These are phyloP conservation scores for Caenorhabditis drosophilae DNA, from an alignment of 2,888 invertebrate genomes.

Conservation along the genomic window DNA sequence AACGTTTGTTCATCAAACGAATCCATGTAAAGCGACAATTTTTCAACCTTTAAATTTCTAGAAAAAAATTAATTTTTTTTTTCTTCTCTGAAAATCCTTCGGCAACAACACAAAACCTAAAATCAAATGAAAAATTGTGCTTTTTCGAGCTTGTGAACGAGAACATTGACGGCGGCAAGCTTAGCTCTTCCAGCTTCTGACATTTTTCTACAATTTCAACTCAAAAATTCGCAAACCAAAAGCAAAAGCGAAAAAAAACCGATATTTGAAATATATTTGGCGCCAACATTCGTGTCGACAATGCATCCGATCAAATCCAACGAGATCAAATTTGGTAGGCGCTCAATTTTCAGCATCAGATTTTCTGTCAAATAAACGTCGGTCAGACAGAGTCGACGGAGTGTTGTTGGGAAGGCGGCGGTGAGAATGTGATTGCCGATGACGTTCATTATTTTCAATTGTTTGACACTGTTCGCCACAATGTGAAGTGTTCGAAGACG, in stretches of 20 bases:
- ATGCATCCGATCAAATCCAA: conserved; percentile 37
- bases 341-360: conserved; percentile 10
- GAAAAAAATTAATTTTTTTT: no score
- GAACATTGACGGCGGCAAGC: conserved; percentile 25
- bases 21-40: conserved; percentile 38
- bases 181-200: conserved; percentile 18
- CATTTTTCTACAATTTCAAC: conserved; percentile 8
- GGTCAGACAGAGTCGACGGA: conserved; percentile 31
- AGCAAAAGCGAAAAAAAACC: conserved; percentile 3
- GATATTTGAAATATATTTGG: conserved; percentile 15
- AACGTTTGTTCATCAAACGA: conserved; percentile 27
- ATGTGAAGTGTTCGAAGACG: conserved; percentile 24
- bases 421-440: conserved; percentile 17
- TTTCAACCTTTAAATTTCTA: conserved; percentile 3
- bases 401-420: conserved; percentile 14
- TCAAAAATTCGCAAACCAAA: background rate
- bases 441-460: conserved; percentile 12
- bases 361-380: conserved; percentile 29
- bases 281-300: conserved; percentile 26
- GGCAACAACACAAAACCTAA: no score
- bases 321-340: conserved; percentile 16
- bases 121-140: background rate
- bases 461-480: conserved; percentile 10
- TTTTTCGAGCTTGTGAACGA: conserved; percentile 10
- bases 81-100: no score